These are phyloP conservation scores for Piscicola geometra DNA, from an alignment of 2,888 invertebrate genomes.

Conservation along the genomic window DNA sequence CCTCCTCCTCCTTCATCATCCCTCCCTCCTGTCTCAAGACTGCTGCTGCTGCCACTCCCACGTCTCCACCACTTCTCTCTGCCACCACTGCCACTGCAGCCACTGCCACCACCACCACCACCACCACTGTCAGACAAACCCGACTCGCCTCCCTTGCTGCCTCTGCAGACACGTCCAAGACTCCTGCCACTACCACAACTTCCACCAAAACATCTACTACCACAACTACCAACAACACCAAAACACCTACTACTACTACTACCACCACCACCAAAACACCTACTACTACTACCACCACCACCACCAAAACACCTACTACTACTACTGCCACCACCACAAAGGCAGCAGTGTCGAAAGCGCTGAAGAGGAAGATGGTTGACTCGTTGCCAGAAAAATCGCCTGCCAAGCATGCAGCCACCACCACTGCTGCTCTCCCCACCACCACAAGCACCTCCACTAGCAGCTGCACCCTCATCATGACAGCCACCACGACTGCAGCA, in stretches of 20 bases:
- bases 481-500: conserved; percentile 6
- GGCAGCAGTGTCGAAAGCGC: not conserved
- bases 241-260: not conserved
- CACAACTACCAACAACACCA: no score
- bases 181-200: not conserved
- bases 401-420: not conserved
- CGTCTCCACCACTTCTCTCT: no score
- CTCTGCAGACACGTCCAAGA: not conserved
- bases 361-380: not conserved
- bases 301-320: not conserved
- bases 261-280: not conserved
- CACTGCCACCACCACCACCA: not conserved
- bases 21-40: not conserved
- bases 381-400: not conserved
- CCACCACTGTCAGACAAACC: not conserved
- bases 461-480: not conserved
- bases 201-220: no score
- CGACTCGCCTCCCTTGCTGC: not conserved
- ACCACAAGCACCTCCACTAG: not conserved
- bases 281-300: not conserved
- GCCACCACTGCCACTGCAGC: no score
- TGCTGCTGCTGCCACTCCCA: no score
- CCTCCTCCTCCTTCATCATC: not conserved
- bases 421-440: no score
- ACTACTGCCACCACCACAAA: not conserved